Base-by-base conservation (phyloP, 2,113 vertebrate species). In the Triplophysa rosa region DNA sequence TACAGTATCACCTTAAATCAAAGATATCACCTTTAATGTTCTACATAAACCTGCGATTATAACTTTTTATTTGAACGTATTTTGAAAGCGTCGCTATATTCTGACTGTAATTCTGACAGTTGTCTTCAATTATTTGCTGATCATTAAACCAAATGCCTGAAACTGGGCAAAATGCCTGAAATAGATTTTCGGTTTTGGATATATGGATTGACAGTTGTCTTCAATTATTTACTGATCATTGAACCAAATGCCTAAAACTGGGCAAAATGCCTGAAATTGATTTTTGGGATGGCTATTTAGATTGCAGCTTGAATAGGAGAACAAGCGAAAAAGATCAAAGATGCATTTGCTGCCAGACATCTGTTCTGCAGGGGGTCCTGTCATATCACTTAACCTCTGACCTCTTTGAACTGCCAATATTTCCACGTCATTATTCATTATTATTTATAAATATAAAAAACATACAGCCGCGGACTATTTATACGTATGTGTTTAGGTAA, bases 371-470 rank as follows among this genome's bases (percentile, higher is more conserved):
- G 24, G 26, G 47, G 17, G 6, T 69, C 23, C 13, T 40, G 37
- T 42, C 1, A 42, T 7, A 73, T 42, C 8, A 74, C 61, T 74
- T 40, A 74, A 47, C 33, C 71, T 45, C n/a, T 62, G 71, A 74
- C 58, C 71, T 62, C 2, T 8, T n/a, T 56, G 8, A 56, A 56
- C 17, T 56, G 19, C 33, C 33, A 37, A 14, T 49, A 49, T 49
- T 49, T 49, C 45, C 33, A 37, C 33, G 7, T 37, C 33, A 37
- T 37, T 6, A 12, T 4, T 13, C 29, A 6, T 33, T 8, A 37
- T 37, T 37, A 13, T 14, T 4, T 49, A 13, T 49, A 49, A 37
- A 37, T 37, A 37, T 37, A 49, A 49, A 3, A 13, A 14, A 14
- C 47, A 37, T 37, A 37, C 33, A 37, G 6, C 6, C 33, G 33